Evolutionary conservation across 1,140 invertebrate genomes (phyloP).

Genomic region (Hypsibius dujardini): DNA sequence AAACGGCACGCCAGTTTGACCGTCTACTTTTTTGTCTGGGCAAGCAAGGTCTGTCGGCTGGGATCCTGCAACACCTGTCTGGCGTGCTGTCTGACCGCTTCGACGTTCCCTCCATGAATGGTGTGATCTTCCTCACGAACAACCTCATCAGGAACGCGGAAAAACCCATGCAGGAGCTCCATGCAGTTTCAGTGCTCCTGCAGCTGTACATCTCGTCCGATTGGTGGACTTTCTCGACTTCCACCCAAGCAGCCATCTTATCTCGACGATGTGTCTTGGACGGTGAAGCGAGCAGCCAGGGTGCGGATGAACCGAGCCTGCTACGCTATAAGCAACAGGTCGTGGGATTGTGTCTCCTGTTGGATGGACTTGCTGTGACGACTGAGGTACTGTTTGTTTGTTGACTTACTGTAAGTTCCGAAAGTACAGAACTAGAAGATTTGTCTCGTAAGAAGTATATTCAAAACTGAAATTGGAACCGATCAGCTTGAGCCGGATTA

Average conservation of each 20-base stretch:
- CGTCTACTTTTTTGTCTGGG: not conserved
- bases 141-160: not conserved
- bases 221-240: not conserved
- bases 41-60: not conserved
- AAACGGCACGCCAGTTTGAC: not conserved
- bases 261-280: not conserved
- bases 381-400: not conserved
- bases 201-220: conserved; percentile 4
- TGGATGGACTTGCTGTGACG: not conserved
- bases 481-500: no score
- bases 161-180: not conserved
- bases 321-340: not conserved
- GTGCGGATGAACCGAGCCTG: not conserved
- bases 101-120: not conserved
- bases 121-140: no score
- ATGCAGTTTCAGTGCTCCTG: conserved; percentile 2
- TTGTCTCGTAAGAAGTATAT: no score
- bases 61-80: not conserved
- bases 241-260: not conserved
- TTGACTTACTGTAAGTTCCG: not conserved
- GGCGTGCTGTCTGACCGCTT: not conserved
- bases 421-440: not conserved
- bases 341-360: not conserved
- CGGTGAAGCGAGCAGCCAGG: not conserved
- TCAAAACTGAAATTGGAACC: no score